These are phyloP conservation scores for Xylota segnis DNA, from an alignment of 2,888 invertebrate species.

Conservation along the genomic window DNA sequence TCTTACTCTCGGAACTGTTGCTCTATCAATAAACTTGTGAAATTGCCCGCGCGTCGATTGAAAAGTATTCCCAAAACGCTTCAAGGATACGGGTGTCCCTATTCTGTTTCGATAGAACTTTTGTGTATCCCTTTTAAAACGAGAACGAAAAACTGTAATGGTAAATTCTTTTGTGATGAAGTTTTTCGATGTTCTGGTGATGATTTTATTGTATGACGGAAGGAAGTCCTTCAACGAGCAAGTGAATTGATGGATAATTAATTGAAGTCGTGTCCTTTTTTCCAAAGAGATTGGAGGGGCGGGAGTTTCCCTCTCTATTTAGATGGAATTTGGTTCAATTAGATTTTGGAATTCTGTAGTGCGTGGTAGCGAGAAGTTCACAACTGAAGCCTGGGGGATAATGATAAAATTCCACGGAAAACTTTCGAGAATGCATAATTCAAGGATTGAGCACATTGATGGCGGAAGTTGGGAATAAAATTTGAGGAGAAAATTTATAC, in stretches of 20 bases:
- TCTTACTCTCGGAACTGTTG: background rate
- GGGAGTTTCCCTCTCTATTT: background rate
- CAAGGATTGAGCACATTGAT: background rate
- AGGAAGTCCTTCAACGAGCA: background rate
- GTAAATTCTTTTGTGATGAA: background rate
- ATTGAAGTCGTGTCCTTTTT: conserved; percentile 6
- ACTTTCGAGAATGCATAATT: background rate
- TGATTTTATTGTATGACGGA: conserved; percentile 12
- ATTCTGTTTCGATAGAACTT: background rate
- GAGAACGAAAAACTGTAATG: conserved; percentile 2
- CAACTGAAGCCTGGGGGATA: background rate
- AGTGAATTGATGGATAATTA: conserved; percentile 38
- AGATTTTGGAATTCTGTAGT: conserved; percentile 3
- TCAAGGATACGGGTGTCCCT: conserved; percentile 14
- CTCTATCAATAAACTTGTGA: conserved; percentile 5
- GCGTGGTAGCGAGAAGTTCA: background rate
- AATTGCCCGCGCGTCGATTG: background rate
- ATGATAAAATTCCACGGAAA: background rate
- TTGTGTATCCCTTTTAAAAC: conserved; percentile 7
- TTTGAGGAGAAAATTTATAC: background rate
- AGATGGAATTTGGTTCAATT: conserved; percentile 25
- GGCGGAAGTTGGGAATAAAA: background rate
- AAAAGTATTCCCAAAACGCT: background rate
- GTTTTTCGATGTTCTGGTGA: conserved; percentile 1
- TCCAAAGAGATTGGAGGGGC: background rate